A percentile compares a stretch with the other conserved stretches of the same genome.
Evolutionary conservation across 2,113 vertebrate species (phyloP).

Genomic region (Lonchura striata): DNA sequence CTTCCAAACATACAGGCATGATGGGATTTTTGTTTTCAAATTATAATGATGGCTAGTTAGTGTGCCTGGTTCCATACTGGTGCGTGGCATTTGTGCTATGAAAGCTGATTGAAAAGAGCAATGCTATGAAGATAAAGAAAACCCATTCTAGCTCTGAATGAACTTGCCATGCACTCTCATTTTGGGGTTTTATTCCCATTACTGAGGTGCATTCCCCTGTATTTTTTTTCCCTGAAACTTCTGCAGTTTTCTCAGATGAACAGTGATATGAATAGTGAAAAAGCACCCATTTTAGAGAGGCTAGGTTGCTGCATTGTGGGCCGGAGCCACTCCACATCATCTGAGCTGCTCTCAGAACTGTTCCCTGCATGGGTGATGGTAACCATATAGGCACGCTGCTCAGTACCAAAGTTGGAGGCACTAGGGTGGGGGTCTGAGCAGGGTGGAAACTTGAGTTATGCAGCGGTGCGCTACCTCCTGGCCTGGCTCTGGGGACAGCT

Average conservation of each 20-base stretch:
- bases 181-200: rapidly evolving
- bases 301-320: rapidly evolving
- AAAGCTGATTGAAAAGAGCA: neutral
- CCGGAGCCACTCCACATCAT: neutral
- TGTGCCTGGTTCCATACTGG: neutral
- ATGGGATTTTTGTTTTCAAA: neutral
- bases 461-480: neutral
- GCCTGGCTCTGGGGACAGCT: neutral
- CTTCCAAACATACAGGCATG: neutral
- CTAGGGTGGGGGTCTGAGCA: neutral
- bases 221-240: neutral
- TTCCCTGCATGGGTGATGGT: rapidly evolving
- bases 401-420: neutral
- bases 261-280: neutral
- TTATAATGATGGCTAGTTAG: neutral
- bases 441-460: neutral
- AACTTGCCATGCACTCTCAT: neutral
- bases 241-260: neutral
- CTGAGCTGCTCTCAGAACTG: rapidly evolving
- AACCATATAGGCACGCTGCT: rapidly evolving
- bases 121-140: neutral
- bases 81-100: neutral
- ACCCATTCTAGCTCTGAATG: neutral
- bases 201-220: neutral
- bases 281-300: neutral